Evolutionary conservation across 2,888 invertebrate species (phyloP).

Genomic region (Proisotoma minuta): DNA sequence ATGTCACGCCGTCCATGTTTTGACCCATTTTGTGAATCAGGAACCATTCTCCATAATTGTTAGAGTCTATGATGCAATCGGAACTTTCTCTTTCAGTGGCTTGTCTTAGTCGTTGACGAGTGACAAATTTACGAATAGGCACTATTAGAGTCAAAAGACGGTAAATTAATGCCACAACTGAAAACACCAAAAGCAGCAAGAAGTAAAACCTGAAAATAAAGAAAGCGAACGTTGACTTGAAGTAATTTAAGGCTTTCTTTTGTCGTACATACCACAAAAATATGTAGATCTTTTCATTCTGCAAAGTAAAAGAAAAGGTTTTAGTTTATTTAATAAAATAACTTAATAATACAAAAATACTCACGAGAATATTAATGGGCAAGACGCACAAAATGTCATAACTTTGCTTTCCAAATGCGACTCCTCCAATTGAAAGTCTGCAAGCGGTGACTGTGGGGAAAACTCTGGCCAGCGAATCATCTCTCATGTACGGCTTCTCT

Average conservation of each 20-base stretch:
- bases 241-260: no score
- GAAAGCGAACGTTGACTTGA: no score
- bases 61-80: slow-evolving; percentile 12
- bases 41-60: slow-evolving; percentile 39
- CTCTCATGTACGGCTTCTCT: slow-evolving; percentile 25
- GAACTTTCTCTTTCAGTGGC: slow-evolving; percentile 19
- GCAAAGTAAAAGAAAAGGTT: background rate
- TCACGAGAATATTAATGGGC: slow-evolving; percentile 32
- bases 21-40: slow-evolving; percentile 34
- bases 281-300: slow-evolving; percentile 29
- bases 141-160: slow-evolving; percentile 23
- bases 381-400: slow-evolving; percentile 35
- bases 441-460: slow-evolving; percentile 39
- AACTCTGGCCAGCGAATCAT: slow-evolving; percentile 29
- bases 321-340: background rate
- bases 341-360: background rate
- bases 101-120: slow-evolving; percentile 17
- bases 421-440: slow-evolving; percentile 31
- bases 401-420: slow-evolving; percentile 33
- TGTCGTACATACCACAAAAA: slow-evolving; percentile 29
- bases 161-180: slow-evolving; percentile 22
- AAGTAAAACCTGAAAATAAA: slow-evolving; percentile 36
- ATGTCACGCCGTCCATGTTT: slow-evolving; percentile 36
- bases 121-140: slow-evolving; percentile 19
- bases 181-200: slow-evolving; percentile 20